phyloP scores from a whole-genome alignment of 2,113 vertebrate species.

The Ardeotis arabs region DNA sequence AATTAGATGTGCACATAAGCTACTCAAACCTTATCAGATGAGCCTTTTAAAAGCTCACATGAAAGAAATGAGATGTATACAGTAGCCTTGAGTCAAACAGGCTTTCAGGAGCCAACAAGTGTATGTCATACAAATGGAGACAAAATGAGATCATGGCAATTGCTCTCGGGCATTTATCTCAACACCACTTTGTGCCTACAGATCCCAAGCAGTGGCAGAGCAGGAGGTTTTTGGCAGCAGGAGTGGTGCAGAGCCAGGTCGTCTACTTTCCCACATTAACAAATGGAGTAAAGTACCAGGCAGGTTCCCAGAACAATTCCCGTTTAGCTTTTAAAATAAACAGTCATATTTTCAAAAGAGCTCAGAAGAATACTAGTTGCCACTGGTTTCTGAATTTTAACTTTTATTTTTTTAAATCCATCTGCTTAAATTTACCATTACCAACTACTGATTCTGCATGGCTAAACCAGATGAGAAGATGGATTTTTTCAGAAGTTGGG shows the following conservation, averaged over 20 bases:
- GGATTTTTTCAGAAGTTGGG: not conserved
- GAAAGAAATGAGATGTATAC: conserved; percentile 15
- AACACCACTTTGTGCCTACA: not conserved
- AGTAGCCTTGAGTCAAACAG: conserved; percentile 2
- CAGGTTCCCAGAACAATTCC: not conserved
- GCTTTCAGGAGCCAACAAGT: conserved; percentile 32
- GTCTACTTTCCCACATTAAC: not conserved
- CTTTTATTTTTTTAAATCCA: not conserved
- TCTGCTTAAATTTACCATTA: not conserved
- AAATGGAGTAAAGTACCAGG: not conserved
- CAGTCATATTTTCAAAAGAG: not conserved
- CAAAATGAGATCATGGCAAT: conserved; percentile 45
- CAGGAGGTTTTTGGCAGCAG: not conserved
- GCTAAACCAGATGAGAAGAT: not conserved
- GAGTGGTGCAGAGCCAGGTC: not conserved
- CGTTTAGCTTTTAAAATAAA: not conserved
- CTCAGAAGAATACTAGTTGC: not conserved
- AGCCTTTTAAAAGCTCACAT: conserved; percentile 2
- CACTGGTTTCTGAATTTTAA: not conserved
- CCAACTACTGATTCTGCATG: not conserved
- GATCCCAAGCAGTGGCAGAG: not conserved
- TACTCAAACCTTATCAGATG: conserved; percentile 42
- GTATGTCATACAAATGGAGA: not conserved
- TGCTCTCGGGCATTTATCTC: conserved; percentile 41
- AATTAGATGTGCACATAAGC: not conserved